Evolutionary conservation across 2,888 invertebrate species (phyloP).

Genomic region (Anthoptus insignis): DNA sequence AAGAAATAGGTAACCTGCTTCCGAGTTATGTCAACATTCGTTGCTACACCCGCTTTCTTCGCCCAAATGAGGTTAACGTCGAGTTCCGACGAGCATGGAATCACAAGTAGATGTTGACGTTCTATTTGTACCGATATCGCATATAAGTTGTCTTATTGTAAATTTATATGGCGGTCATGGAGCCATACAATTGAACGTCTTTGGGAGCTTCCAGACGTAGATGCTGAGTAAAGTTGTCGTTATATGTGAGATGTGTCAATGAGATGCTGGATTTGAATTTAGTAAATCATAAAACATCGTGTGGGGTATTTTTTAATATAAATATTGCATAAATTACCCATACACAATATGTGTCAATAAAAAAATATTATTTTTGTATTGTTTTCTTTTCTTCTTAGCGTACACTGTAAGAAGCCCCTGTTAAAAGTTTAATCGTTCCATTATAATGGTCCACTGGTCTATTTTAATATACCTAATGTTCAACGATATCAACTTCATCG

Average conservation of each 20-base stretch:
- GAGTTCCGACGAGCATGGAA: conserved; percentile 73
- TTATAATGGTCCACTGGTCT: too few species aligned
- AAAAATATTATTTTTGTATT: too few species aligned
- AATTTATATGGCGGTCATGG: conserved; percentile 27
- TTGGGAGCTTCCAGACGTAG: neutral
- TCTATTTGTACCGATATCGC: conserved; percentile 58
- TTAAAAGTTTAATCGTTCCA: too few species aligned
- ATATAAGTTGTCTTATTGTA: conserved; percentile 61
- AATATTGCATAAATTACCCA: too few species aligned
- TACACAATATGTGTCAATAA: too few species aligned
- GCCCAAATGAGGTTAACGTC: conserved; percentile 81
- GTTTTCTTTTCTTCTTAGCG: too few species aligned
- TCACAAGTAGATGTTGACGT: conserved; percentile 61
- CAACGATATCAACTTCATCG: too few species aligned
- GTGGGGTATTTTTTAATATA: too few species aligned
- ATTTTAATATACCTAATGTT: too few species aligned
- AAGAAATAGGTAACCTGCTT: conserved; percentile 1
- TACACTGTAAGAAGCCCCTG: too few species aligned
- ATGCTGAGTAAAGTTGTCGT: neutral
- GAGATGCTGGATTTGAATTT: conserved; percentile 1
- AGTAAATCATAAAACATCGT: too few species aligned
- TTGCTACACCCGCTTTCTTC: conserved; percentile 72
- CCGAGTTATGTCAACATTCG: conserved; percentile 31
- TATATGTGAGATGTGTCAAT: too few species aligned
- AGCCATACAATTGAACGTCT: conserved; percentile 6